Evolutionary conservation across 2,888 invertebrate genomes (phyloP), one percentile per base, ranked within the genome.

Genomic region (Pocota personata): DNA sequence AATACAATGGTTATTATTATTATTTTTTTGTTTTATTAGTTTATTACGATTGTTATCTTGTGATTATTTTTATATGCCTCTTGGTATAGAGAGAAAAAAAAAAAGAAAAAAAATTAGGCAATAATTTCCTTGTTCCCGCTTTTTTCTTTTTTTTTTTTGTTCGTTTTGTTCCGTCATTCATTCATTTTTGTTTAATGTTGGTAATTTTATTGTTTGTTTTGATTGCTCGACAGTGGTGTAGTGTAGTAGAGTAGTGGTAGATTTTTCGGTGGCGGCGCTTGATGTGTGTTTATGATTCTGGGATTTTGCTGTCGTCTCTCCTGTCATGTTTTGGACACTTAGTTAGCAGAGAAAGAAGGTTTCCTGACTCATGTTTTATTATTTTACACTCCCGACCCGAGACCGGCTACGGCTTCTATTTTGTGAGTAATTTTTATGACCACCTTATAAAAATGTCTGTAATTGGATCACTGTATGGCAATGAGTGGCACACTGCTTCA

Each of bases 201-300:
- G 82, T 86, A 82, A 86, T 82, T 86, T 86, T 86, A 86, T 86
- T 86, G 76, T 86, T 86, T 86, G 82, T 86, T 86, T 86, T 86
- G 86, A 86, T 82, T 86, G 82, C 86, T 75, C 58, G 80, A 43
- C 71, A 76, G 46, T 46, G 27, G 46, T 50, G 66, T 79, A 35
- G 30, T 46, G 27, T 52, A 40, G 55, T 66, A 71, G 64, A 58
- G 52, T 50, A 75, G 69, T 79, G 62, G 52, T 67, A 64, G 69
- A 19, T 50, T 75, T 79, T 71, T 58, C 24, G 43, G 43, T 72
- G 71, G 60, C 27, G 80, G 69, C 80, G 82, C 76, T 82, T 67
- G 57, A 76, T 69, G 50, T 84, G 52, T 76, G 76, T 80, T 82
- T 82, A 82, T 86, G 62, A 76, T 86, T 82, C 76, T 82, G 71